Evolutionary conservation across 2,888 invertebrate species (phyloP), one percentile per base, ranked within the genome.

Genomic region (Nasonia oneida): DNA sequence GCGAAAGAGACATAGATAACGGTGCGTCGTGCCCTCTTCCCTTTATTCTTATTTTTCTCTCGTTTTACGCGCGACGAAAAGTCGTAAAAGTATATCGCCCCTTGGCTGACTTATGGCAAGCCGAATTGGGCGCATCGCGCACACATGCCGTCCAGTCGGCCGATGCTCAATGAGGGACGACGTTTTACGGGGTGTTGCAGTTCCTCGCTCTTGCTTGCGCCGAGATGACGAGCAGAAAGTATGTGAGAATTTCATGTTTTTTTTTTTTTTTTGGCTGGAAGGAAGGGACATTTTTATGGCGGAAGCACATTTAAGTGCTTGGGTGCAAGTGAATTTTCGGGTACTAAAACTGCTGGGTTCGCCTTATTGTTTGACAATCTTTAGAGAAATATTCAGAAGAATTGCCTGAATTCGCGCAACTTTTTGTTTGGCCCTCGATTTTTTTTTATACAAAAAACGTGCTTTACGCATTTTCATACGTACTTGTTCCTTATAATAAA

Each of bases 1-100:
- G n/a, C 79, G 86, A 79, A 79, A 53, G 82, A 86, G 79, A 82
- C 75, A 75, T 77, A 85, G 85, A 83, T 83, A 86, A 83, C 83
- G 23, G 23, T 23, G 23, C 23, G 23, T 23, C 23, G 23, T 23
- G 23, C 23, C 23, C 23, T 23, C 23, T 23, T 23, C 23, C 23
- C 23, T 23, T 23, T 23, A 23, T 23, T 23, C 23, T 23, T 23
- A 23, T 23, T 23, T 23, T 23, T 23, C 23, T 23, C 23, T 23
- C 23, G 23, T 23, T 23, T 23, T 23, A 23, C 23, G 23, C 23
- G 23, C 23, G 23, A 23, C 23, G 23, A 23, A 23, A 23, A 23
- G 23, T 23, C 23, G 23, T 23, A 23, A 23, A 23, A 23, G 23
- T 23, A 23, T 23, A 23, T 23, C 23, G 23, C 23, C 23, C 23